Conservation (phyloP, 2,113 vertebrate genomes). For the Theropithecus gelada region DNA sequence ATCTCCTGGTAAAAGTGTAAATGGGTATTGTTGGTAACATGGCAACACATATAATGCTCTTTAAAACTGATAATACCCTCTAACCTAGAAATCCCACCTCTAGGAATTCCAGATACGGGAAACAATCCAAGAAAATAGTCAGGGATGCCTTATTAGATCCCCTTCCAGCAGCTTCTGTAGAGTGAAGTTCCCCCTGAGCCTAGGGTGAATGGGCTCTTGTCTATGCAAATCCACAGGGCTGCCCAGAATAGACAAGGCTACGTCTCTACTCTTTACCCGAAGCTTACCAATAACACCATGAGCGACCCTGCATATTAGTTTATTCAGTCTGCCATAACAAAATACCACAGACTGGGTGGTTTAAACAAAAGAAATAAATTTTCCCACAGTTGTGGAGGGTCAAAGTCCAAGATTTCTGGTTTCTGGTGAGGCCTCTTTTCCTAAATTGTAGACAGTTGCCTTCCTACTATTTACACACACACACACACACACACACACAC, state of each 20-base stretch:
- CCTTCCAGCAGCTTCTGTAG: neutral
- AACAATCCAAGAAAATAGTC: neutral
- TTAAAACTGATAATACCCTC: neutral
- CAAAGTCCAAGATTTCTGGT: neutral
- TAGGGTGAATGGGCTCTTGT: neutral
- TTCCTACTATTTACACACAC: neutral
- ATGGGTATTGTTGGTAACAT: neutral
- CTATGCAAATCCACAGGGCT: neutral
- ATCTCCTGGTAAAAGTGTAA: neutral
- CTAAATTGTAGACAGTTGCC: neutral
- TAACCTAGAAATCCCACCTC: neutral
- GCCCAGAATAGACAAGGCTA: too few species aligned
- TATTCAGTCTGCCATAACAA: neutral
- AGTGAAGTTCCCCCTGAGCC: neutral
- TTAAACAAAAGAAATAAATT: neutral
- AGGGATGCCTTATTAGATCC: neutral
- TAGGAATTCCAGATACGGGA: neutral
- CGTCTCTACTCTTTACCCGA: neutral
- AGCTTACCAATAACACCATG: neutral
- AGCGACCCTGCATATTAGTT: neutral
- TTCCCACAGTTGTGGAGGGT: neutral
- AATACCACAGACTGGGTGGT: neutral
- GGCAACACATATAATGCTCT: neutral
- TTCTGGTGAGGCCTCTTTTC: neutral
- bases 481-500: too few species aligned